Evolutionary conservation across 2,113 vertebrate genomes (phyloP).

Genomic region (Dromaius novaehollandiae): DNA sequence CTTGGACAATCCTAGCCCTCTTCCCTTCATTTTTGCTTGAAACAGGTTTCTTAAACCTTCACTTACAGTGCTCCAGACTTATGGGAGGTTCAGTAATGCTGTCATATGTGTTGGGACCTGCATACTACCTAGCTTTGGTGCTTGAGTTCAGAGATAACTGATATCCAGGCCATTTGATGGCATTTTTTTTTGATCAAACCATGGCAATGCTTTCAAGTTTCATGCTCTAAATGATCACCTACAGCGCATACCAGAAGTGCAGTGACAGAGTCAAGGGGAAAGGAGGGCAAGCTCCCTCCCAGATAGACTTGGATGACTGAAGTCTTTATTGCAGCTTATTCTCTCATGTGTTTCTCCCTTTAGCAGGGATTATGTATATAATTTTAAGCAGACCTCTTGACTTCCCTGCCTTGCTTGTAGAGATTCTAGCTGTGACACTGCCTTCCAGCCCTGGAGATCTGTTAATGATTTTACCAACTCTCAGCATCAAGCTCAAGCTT

Average conservation of each 20-base stretch:
- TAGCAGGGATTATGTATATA: not conserved
- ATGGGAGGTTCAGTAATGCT: not conserved
- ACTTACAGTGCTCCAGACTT: not conserved
- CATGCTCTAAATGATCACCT: not conserved
- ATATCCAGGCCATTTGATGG: not conserved
- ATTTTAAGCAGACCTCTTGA: not conserved
- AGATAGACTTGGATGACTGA: not conserved
- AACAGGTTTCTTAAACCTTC: accelerated
- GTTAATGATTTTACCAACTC: not conserved
- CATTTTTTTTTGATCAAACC: not conserved
- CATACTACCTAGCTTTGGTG: not conserved
- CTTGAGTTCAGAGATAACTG: not conserved
- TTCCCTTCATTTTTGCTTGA: not conserved
- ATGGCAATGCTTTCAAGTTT: not conserved
- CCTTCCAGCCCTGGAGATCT: not conserved
- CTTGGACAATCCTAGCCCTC: not conserved
- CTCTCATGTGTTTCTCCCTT: not conserved
- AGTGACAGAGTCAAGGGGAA: not conserved
- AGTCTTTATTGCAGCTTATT: not conserved
- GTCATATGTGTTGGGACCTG: not conserved
- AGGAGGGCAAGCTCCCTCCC: not conserved
- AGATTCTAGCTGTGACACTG: not conserved
- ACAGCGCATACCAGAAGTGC: not conserved
- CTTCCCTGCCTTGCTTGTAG: not conserved
- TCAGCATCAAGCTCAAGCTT: not conserved